Evolutionary conservation across 2,113 vertebrate genomes (phyloP).

Genomic region (Hemiprocne comata): DNA sequence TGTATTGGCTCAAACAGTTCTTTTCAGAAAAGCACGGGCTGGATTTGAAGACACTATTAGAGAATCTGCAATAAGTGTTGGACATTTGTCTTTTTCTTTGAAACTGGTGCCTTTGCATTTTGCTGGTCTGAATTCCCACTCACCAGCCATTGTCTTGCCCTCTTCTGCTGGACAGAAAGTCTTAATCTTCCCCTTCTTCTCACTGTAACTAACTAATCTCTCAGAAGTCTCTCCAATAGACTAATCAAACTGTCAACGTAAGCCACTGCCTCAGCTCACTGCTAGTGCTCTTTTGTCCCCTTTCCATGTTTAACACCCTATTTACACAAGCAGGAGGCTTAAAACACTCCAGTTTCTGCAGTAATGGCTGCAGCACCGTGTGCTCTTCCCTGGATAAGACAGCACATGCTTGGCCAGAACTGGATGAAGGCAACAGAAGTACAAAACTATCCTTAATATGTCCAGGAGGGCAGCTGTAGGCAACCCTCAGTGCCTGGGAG

Average conservation of each 20-base stretch:
- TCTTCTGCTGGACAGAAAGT: slow-evolving; percentile 50
- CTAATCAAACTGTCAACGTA: slow-evolving; percentile 67
- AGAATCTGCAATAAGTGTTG: neutral
- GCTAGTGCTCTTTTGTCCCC: slow-evolving; percentile 61
- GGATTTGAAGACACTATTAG: neutral
- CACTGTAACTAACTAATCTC: slow-evolving; percentile 62
- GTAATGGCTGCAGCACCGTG: neutral
- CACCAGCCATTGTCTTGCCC: slow-evolving; percentile 48
- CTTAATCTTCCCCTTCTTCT: slow-evolving; percentile 64
- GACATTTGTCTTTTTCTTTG: neutral
- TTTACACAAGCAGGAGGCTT: slow-evolving; percentile 44
- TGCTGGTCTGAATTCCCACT: slow-evolving; percentile 18
- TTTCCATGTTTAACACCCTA: slow-evolving; percentile 25
- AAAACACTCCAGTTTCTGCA: neutral
- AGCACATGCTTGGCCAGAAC: neutral
- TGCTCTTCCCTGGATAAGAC: neutral
- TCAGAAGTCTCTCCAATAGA: slow-evolving; percentile 67
- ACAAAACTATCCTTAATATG: neutral
- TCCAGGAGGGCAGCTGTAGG: neutral
- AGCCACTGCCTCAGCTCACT: slow-evolving; percentile 57
- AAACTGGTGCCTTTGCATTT: neutral
- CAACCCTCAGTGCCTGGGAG: neutral
- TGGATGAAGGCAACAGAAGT: neutral
- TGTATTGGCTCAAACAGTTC: neutral
- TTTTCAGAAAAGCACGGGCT: neutral